Conservation (phyloP, 1,140 invertebrate species). For the Brachionus manjavacas region DNA sequence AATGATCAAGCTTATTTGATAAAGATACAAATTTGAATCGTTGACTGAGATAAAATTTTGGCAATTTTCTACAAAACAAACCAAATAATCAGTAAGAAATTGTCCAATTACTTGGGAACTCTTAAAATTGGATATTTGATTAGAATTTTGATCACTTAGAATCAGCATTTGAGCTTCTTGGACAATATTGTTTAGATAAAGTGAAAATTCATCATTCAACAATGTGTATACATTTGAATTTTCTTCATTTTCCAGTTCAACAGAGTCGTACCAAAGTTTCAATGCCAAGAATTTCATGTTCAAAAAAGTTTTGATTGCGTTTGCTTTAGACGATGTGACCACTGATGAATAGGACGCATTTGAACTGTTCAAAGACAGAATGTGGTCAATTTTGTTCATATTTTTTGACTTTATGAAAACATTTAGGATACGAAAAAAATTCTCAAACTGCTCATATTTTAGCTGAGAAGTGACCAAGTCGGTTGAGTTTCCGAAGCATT, state of each 20-base stretch:
- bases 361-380: neutral
- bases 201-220: neutral
- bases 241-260: neutral
- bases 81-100: neutral
- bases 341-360: neutral
- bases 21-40: neutral
- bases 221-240: neutral
- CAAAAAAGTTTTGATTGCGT: neutral
- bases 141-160: too few relatives aligned
- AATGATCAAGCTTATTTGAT: neutral
- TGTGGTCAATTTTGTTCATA: neutral
- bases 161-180: neutral
- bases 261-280: constrained; percentile 4
- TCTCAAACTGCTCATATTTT: constrained; percentile 28
- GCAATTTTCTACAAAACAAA: neutral
- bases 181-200: neutral
- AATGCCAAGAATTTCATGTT: constrained; percentile 31
- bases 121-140: constrained; percentile 18
- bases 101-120: neutral
- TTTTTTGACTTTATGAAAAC: constrained; percentile 29
- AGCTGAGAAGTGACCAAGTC: neutral
- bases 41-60: neutral
- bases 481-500: neutral
- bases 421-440: constrained; percentile 24
- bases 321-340: neutral